Conservation (phyloP, 2,113 vertebrate genomes). For the Myrmophylax atrothorax region DNA sequence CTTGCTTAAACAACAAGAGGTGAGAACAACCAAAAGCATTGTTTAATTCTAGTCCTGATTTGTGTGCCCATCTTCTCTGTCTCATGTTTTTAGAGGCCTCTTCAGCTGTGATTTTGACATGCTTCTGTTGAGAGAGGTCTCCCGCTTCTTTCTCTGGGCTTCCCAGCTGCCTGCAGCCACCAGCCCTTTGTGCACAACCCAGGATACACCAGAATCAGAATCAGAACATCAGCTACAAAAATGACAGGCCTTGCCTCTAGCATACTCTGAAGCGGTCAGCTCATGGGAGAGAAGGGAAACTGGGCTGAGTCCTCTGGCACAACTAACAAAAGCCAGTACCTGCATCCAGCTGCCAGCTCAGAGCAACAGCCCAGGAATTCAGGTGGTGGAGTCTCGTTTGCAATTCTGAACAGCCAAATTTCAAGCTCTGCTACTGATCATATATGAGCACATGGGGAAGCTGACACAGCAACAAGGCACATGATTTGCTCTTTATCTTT, state of each 20-base stretch:
- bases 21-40: not conserved
- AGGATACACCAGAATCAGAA: not conserved
- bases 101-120: not conserved
- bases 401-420: not conserved
- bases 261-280: not conserved
- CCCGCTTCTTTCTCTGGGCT: not conserved
- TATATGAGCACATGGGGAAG: not conserved
- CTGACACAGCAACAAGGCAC: not conserved
- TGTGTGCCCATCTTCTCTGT: rapidly evolving
- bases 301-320: not conserved
- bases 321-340: not conserved
- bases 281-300: not conserved
- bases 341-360: not conserved
- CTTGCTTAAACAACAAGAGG: not conserved
- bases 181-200: not conserved
- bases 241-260: not conserved
- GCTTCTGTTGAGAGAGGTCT: not conserved
- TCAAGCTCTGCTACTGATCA: not conserved
- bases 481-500: not conserved
- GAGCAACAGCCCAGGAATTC: not conserved
- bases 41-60: not conserved
- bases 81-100: not conserved
- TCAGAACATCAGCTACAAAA: not conserved
- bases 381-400: not conserved
- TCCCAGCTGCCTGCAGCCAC: not conserved